phyloP scores from a whole-genome alignment of 2,113 vertebrate species.

The Lamprotornis superbus region DNA sequence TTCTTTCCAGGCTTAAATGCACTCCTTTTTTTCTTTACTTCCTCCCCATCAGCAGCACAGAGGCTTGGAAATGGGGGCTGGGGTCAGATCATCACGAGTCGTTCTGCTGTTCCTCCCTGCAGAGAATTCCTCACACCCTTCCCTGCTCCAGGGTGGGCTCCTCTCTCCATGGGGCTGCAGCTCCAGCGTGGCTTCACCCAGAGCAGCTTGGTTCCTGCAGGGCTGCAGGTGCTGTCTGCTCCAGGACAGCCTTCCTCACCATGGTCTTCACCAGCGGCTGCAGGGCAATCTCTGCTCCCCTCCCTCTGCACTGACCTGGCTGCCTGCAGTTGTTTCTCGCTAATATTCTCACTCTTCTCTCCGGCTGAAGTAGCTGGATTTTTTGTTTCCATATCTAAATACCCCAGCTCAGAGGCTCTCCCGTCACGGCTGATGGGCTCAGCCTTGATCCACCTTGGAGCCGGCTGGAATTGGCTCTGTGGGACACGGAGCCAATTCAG shows the following conservation, averaged over 20 bases:
- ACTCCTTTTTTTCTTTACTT: neutral
- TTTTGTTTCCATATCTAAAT: neutral
- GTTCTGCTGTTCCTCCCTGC: neutral
- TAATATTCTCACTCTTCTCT: neutral
- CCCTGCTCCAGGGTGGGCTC: neutral
- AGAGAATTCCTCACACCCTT: neutral
- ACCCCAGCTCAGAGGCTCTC: neutral
- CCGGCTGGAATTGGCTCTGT: neutral
- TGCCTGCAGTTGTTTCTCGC: neutral
- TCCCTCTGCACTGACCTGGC: neutral
- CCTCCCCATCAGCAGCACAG: neutral
- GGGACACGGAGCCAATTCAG: neutral
- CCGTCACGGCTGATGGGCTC: accelerated
- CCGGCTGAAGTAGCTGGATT: neutral
- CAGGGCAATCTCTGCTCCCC: neutral
- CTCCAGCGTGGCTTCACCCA: neutral
- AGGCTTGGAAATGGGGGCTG: neutral
- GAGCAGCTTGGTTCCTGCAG: neutral
- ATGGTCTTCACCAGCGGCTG: accelerated
- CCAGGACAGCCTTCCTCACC: neutral
- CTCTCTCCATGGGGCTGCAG: neutral
- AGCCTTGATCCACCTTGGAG: neutral
- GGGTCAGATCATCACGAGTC: neutral
- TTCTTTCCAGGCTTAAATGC: neutral
- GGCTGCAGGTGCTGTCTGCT: neutral